Conservation (phyloP, 2,888 invertebrate species). For the Pocota personata region DNA sequence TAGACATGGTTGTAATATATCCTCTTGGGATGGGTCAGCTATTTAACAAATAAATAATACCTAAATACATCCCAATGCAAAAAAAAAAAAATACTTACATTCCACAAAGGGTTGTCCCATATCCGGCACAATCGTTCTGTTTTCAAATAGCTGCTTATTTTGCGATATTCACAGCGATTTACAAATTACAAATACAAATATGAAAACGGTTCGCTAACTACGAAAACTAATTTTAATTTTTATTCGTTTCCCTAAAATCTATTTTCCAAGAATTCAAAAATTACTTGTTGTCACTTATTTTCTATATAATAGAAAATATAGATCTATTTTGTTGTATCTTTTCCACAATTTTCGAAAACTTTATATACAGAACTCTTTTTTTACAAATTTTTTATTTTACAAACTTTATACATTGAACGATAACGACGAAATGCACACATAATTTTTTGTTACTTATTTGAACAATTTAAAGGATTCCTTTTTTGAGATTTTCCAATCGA, state of each 20-base stretch:
- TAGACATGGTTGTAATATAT: background rate
- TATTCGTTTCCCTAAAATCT: slow-evolving; percentile 33
- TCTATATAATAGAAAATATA: slow-evolving; percentile 69
- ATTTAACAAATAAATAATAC: background rate
- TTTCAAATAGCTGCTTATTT: slow-evolving; percentile 13
- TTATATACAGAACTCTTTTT: slow-evolving; percentile 5
- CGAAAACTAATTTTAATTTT: slow-evolving; percentile 31
- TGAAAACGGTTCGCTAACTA: slow-evolving; percentile 68
- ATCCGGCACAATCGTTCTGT: slow-evolving; percentile 26
- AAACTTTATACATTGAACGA: slow-evolving; percentile 19
- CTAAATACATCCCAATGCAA: background rate
- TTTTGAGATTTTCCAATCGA: slow-evolving; percentile 15
- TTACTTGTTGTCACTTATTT: slow-evolving; percentile 31
- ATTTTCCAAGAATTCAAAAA: slow-evolving; percentile 42
- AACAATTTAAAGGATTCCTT: background rate
- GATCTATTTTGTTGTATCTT: background rate
- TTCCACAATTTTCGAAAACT: slow-evolving; percentile 42
- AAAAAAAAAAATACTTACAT: slow-evolving; percentile 34
- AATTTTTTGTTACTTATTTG: background rate
- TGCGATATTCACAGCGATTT: slow-evolving; percentile 48
- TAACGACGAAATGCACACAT: slow-evolving; percentile 26
- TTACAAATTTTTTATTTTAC: slow-evolving; percentile 9
- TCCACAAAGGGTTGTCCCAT: slow-evolving; percentile 4
- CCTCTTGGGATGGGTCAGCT: background rate
- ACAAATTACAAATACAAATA: slow-evolving; percentile 31